Evolutionary conservation across 2,797 vertebrate genomes (phyloP), one percentile per base, ranked within the genome.

Genomic region (Lemur catta): DNA sequence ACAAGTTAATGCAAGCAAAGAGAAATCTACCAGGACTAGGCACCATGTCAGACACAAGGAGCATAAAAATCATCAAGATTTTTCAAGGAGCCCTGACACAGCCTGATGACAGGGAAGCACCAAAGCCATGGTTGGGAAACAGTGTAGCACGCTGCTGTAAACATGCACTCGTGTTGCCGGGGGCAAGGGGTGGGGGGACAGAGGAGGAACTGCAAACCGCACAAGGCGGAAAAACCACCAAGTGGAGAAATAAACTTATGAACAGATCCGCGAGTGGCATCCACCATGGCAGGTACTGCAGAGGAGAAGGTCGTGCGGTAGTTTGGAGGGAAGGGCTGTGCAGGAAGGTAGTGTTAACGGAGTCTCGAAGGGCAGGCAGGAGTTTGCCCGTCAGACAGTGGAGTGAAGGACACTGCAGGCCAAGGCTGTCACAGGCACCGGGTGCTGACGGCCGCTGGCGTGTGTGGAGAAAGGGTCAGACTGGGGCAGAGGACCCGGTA

Each of bases 121-220:
- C 13, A 26, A 59, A 24, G 14, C 71, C 26, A 11, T 1, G 38
- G 57, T 20, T 48, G 4, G 12, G 69, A 52, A 69, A 17, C 13
- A 3, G 4, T 4, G 18, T 20, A 28, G 7, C 11, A 0, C 0
- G 9, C 41, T 67, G 18, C 57, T 4, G 2, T 0, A 17, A 55
- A 52, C 61, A 46, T 6, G 41, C 1, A 7, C 7, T 30, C 63
- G 0, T 6, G 67, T 26, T 2, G 6, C 17, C 7, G 15, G 1
- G 41, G 74, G 35, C 35, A 9, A 9, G 43, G 43, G 43, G 43
- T 46, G 43, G 61, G 14, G 74, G 35, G 41, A 20, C 35, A 67
- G 57, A 11, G 50, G 43, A 69, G 65, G 41, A 0, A 6, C 67
- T 15, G 13, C 0, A 24, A 69, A 1, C 48, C 35, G 71, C 13